These are phyloP conservation scores for Cyclina sinensis DNA, from an alignment of 1,140 invertebrate genomes.

Conservation along the genomic window DNA sequence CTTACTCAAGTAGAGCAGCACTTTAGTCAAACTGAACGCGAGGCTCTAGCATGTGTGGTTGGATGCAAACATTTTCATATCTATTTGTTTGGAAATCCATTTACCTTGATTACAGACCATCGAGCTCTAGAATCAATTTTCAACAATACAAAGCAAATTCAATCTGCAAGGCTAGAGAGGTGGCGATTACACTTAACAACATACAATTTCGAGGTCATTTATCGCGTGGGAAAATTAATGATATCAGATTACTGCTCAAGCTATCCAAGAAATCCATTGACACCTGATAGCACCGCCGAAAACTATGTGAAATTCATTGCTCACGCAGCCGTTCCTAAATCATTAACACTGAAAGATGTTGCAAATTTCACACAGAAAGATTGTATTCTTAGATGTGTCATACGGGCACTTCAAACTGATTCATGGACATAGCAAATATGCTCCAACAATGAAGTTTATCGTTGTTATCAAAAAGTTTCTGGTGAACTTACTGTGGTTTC, in stretches of 20 bases:
- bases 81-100: slow-evolving; percentile 84
- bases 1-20: slow-evolving; percentile 72
- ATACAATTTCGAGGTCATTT: slow-evolving; percentile 61
- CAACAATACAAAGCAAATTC: too few species aligned
- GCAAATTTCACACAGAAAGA: not conserved
- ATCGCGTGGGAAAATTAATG: slow-evolving; percentile 49
- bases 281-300: not conserved
- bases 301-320: not conserved
- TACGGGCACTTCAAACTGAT: not conserved
- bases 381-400: not conserved
- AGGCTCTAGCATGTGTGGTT: slow-evolving; percentile 85
- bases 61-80: slow-evolving; percentile 84
- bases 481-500: not conserved
- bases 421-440: not conserved
- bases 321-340: not conserved
- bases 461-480: not conserved
- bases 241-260: not conserved
- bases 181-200: slow-evolving; percentile 63
- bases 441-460: not conserved
- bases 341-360: not conserved
- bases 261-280: not conserved
- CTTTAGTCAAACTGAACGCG: slow-evolving; percentile 86
- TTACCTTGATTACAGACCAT: slow-evolving; percentile 83
- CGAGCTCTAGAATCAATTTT: slow-evolving; percentile 73
- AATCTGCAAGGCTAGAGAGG: slow-evolving; percentile 64